phyloP scores from a whole-genome alignment of 2,888 invertebrate genomes.

The Schizaphis graminum region DNA sequence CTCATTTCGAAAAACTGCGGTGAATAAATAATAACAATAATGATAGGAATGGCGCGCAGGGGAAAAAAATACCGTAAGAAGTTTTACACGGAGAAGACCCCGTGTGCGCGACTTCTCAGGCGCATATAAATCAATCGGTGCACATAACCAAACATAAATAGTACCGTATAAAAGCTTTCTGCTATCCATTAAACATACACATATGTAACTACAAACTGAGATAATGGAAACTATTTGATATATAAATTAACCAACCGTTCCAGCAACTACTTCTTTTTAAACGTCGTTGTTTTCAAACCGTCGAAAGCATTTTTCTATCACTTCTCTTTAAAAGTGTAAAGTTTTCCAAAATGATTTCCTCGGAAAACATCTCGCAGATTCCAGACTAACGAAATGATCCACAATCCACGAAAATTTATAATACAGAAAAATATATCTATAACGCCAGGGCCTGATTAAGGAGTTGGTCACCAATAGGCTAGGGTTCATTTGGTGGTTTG shows the following conservation, averaged over 20 bases:
- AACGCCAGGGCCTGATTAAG: no score
- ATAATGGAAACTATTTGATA: slow-evolving; percentile 64
- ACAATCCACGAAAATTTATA: neutral
- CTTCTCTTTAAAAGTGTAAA: neutral
- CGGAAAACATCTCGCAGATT: neutral
- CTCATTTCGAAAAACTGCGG: slow-evolving; percentile 65
- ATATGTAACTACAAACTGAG: slow-evolving; percentile 46
- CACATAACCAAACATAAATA: slow-evolving; percentile 64
- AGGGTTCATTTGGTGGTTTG: no score
- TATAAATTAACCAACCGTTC: slow-evolving; percentile 60
- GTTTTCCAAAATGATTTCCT: neutral
- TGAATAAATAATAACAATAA: slow-evolving; percentile 66
- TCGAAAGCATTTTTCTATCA: neutral
- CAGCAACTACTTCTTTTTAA: slow-evolving; percentile 32
- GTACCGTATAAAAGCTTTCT: slow-evolving; percentile 62
- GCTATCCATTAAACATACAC: slow-evolving; percentile 60
- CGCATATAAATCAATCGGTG: slow-evolving; percentile 64
- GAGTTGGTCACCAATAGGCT: no score
- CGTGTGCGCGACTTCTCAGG: slow-evolving; percentile 48
- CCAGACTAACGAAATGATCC: neutral
- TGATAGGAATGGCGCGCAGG: slow-evolving; percentile 56
- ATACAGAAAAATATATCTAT: neutral
- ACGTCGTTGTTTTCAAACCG: neutral
- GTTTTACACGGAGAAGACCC: slow-evolving; percentile 49
- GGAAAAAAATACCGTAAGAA: slow-evolving; percentile 62